A percentile compares a stretch with the other conserved stretches of the same genome.
Conservation (phyloP, 2,113 vertebrate species). For the Nothobranchius kuhntae region DNA sequence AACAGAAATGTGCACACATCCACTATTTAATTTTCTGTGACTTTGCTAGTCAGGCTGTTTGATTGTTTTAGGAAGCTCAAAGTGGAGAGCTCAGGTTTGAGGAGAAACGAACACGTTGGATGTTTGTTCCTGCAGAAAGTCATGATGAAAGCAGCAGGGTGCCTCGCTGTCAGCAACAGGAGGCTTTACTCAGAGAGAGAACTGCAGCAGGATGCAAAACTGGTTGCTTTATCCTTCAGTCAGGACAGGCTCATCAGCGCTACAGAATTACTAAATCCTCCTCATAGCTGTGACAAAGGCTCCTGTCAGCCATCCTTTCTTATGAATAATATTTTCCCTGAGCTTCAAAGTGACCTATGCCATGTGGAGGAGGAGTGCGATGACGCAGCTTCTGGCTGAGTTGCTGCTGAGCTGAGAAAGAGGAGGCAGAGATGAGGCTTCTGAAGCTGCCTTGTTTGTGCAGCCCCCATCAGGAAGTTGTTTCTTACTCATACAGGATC, state of each 20-base stretch:
- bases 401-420: conserved; percentile 50
- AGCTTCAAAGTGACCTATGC: conserved; percentile 50
- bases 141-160: conserved; percentile 23
- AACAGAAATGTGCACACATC: background rate
- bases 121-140: background rate
- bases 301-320: conserved; percentile 15
- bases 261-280: conserved; percentile 28
- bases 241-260: conserved; percentile 21
- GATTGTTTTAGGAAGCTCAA: background rate
- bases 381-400: conserved; percentile 64
- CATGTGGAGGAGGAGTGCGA: conserved; percentile 53
- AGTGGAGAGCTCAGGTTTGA: conserved; percentile 13
- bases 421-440: conserved; percentile 55
- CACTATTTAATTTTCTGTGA: background rate
- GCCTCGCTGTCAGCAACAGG: conserved; percentile 27
- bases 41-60: conserved; percentile 1
- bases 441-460: conserved; percentile 40
- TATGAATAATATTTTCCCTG: conserved; percentile 43
- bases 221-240: conserved; percentile 22
- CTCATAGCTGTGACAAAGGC: conserved; percentile 12
- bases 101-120: background rate
- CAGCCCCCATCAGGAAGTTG: background rate
- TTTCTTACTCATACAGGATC: conserved; percentile 37
- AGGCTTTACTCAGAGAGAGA: background rate
- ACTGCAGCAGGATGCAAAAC: conserved; percentile 5